Evolutionary conservation across 1,140 invertebrate genomes (phyloP), one percentile per base, ranked within the genome.

Genomic region (Drosophila setifemur): DNA sequence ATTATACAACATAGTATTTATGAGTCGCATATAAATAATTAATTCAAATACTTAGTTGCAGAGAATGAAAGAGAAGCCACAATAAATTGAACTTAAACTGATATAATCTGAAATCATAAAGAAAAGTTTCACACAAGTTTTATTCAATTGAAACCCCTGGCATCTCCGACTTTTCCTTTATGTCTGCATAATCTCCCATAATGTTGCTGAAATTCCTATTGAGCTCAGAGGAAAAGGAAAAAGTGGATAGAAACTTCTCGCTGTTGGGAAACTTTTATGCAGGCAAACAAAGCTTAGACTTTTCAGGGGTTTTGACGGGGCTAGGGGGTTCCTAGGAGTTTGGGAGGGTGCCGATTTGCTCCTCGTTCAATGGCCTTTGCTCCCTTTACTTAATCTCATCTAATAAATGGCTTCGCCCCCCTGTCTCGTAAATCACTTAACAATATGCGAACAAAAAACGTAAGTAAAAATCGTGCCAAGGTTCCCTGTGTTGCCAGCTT

Each of bases 401-500:
- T 88, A 88, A 89, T 75, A 89, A 89, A 89, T 89, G 75, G 88
- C 88, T 82, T 89, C 33, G 68, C 68, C 67, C 82, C n/a, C 79
- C 76, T 89, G 88, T 89, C 81, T 86, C 88, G 88, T 90, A 90
- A 90, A 90, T 90, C 88, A 90, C 88, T 88, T 89, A 88, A 87
- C 88, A 90, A 90, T 90, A 89, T 90, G 85, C 82, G 86, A 64
- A 49, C 37, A 54, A 50, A 54, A 73, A 78, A 55, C 69, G 74
- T 66, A 68, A 81, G 81, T 85, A 43, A 54, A 75, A 85, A 79
- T 79, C 81, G 71, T 86, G 82, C 71, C 73, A 76, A 77, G 73
- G 74, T 70, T 89, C 50, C 53, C 43, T 52, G 78, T 74, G 72
- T 74, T 87, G 63, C 47, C 54, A 50, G 55, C 33, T 64, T 75